Conservation (phyloP, 2,113 vertebrate genomes). For the Hemibates koningsi region DNA sequence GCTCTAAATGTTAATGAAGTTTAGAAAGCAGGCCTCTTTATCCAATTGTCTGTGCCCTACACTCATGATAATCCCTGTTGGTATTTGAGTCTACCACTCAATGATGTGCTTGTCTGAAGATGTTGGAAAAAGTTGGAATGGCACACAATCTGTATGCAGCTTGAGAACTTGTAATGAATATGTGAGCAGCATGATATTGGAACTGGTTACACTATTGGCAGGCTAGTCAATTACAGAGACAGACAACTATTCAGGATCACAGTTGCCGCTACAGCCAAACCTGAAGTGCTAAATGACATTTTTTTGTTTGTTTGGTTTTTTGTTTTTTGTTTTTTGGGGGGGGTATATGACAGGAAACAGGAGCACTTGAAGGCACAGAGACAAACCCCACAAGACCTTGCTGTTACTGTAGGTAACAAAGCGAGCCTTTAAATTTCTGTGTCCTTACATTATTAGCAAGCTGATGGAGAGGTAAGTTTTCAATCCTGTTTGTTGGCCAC, state of each 20-base stretch:
- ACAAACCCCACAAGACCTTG: not conserved
- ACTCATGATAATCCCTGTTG: not conserved
- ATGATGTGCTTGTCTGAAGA: not conserved
- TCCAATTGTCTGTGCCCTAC: not conserved
- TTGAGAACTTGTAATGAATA: not conserved
- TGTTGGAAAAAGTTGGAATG: not conserved
- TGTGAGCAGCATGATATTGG: not conserved
- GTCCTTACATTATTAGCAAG: not conserved
- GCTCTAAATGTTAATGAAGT: conserved; percentile 16
- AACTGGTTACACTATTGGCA: not conserved
- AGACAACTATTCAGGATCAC: not conserved
- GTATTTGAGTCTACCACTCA: not conserved
- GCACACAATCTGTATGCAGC: not conserved
- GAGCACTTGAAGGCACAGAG: not conserved
- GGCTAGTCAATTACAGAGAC: not conserved
- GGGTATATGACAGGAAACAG: not conserved
- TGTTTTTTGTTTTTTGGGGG: too few relatives aligned
- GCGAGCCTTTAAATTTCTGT: not conserved
- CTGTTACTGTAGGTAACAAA: not conserved
- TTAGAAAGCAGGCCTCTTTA: not conserved
- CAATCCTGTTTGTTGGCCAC: not conserved
- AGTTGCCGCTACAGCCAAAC: not conserved
- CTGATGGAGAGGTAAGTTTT: not conserved
- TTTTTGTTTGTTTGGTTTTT: not conserved
- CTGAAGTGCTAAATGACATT: not conserved